phyloP scores from a whole-genome alignment of 2,888 invertebrate genomes.

The Acrocyrtus sp. region DNA sequence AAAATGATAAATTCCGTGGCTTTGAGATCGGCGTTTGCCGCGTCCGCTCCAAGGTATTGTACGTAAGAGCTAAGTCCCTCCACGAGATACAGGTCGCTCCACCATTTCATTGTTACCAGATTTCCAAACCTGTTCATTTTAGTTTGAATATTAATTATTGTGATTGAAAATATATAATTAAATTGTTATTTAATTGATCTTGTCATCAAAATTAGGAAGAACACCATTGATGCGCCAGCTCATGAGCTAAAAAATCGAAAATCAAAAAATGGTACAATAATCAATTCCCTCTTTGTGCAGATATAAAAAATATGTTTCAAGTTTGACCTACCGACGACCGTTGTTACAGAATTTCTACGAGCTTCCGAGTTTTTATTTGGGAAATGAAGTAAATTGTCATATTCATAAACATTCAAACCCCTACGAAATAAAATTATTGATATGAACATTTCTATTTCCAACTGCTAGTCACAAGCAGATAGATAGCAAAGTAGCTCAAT shows the following conservation, averaged over 20 bases:
- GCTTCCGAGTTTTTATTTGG: conserved; percentile 27
- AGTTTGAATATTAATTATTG: neutral
- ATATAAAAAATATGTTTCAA: neutral
- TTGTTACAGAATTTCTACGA: conserved; percentile 21
- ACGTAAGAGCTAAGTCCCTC: conserved; percentile 45
- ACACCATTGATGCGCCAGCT: conserved; percentile 47
- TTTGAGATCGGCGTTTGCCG: conserved; percentile 33
- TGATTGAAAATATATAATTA: no score
- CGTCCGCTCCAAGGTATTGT: conserved; percentile 39
- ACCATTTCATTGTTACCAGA: conserved; percentile 56
- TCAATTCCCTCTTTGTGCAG: neutral
- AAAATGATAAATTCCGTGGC: conserved; percentile 10
- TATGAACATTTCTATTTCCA: no score
- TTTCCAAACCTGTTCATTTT: conserved; percentile 49
- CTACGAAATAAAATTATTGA: no score
- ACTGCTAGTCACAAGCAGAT: no score
- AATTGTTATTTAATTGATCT: no score
- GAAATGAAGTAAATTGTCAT: conserved; percentile 15
- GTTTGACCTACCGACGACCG: conserved; percentile 32
- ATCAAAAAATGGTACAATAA: no score
- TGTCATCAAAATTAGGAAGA: neutral
- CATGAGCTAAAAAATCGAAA: conserved; percentile 27
- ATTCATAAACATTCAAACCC: conserved; percentile 38
- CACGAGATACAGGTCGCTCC: conserved; percentile 53
- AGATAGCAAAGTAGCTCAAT: neutral